Evolutionary conservation across 2,797 vertebrate species (phyloP), one percentile per base, ranked within the genome.

Genomic region (Rachycentron canadum): DNA sequence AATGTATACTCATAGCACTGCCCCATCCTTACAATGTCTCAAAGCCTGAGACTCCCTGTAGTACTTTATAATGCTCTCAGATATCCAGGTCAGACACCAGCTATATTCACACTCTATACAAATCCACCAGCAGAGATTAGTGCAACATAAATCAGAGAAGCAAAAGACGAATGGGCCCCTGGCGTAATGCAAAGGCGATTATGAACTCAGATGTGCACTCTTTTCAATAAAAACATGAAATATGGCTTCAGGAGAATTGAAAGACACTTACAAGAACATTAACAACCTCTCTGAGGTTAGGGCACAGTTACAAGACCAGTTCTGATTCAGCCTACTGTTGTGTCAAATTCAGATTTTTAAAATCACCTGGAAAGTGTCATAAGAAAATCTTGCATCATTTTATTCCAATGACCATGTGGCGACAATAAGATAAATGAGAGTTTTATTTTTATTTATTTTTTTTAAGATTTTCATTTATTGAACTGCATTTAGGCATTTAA

Each of bases 171-270:
- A 93, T 87, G 78, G 84, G 83, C 88, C 88, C 89, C 88, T 78
- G 89, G 92, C 69, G 86, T 88, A 90, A 93, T 89, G 89, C 91
- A 89, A 80, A 85, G 86, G 86, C 73, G 91, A 93, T 95, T 94
- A 93, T 92, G 86, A 93, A 93, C 91, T 93, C 87, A 93, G 92
- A 94, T 91, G 88, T 89, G 86, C 74, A 62, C 81, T 91, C 87
- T 93, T 93, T 93, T 91, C 86, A 91, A 91, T 91, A 91, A 89
- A 86, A 90, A 89, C 84, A 84, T 92, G 92, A 94, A 93, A 91
- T 91, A 92, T 86, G 91, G 84, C 80, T 92, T 75, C 73, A 71
- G 70, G 86, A 90, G 82, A 85, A 81, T 66, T 70, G 79, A 86
- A 85, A 84, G 90, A 91, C 85, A 83, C 81, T 90, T 86, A 92